Base-by-base conservation (phyloP, 2,113 vertebrate genomes). In the Sceloporus tristichus region DNA sequence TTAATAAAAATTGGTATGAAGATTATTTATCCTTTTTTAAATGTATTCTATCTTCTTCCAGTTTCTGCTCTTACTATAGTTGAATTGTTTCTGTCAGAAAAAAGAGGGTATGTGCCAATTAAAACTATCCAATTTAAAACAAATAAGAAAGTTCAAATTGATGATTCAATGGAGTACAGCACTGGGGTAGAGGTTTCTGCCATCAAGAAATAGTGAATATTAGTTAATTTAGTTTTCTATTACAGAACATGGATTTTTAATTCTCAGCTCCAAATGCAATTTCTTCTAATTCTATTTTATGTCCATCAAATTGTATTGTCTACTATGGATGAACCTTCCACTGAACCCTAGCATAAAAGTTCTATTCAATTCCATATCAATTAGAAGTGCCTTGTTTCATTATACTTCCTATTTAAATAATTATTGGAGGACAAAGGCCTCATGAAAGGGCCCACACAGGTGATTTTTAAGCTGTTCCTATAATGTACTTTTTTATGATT, bases 351-450 rank as follows among this genome's bases (percentile, higher is more conserved):
- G 27, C 66, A 89, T 25, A 84, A 80, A 86, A 9, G 88, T 92
- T 18, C 27, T 87, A 68, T 88, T 91, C 85, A 91, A 91, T 88
- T 89, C 56, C 1, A 0, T 82, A 76, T 80, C 81, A 91, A 62
- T 85, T 88, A 87, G 9, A 90, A 82, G 2, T n/a, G 34, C 1
- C 34, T 90, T 84, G 2, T 89, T 94, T 90, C 56, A 86, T 87
- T 93, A 75, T 85, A 23, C 77, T 92, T 85, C 83, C 77, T 89
- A 85, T 87, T 90, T 90, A 89, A 90, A 88, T 90, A 9, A 83
- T 59, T 86, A 88, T 66, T 25, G 76, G 54, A 92, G 89, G 74
- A 70, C 79, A 78, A 82, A 89, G 25, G n/a, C 75, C 21, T 91
- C 85, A 27, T 87, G 42, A 9, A 88, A 83, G n/a, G 82, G 11